phyloP scores from a whole-genome alignment of 2,888 invertebrate species.

The Drosophila mayaguana region DNA sequence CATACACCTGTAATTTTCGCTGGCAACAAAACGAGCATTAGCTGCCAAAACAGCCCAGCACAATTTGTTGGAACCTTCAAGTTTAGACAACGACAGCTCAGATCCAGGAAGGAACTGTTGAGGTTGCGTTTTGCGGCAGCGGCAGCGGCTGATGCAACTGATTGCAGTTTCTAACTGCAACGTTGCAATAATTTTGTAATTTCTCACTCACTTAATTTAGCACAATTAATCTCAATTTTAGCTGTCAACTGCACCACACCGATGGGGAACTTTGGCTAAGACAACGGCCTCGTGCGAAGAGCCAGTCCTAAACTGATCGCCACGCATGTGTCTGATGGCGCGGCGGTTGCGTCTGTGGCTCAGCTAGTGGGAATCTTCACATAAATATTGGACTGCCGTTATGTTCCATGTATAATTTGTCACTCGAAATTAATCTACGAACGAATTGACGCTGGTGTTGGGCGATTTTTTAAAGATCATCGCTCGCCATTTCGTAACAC shows the following conservation, averaged over 20 bases:
- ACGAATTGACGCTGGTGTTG: conserved; percentile 43
- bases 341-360: conserved; percentile 12
- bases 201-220: conserved; percentile 82
- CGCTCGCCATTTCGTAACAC: conserved; percentile 38
- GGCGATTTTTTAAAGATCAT: conserved; percentile 54
- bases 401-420: conserved; percentile 74
- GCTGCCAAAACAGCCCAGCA: conserved; percentile 59
- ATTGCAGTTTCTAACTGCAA: conserved; percentile 75
- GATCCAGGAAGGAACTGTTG: conserved; percentile 50
- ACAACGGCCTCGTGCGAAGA: conserved; percentile 24
- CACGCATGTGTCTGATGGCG: conserved; percentile 49
- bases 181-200: conserved; percentile 78
- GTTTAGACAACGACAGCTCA: conserved; percentile 27
- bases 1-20: conserved; percentile 74
- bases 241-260: conserved; percentile 66
- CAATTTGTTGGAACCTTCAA: conserved; percentile 62
- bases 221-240: conserved; percentile 82
- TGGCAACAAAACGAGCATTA: conserved; percentile 54
- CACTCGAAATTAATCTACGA: conserved; percentile 74
- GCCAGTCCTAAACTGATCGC: conserved; percentile 41
- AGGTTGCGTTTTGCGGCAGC: conserved; percentile 7
- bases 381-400: conserved; percentile 76
- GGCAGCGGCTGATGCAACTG: conserved; percentile 64
- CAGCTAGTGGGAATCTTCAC: conserved; percentile 64
- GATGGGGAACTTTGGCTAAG: conserved; percentile 27